A percentile compares a stretch with the other conserved stretches of the same genome.
Evolutionary conservation across 2,113 vertebrate genomes (phyloP).

Genomic region (Hassar affinis): DNA sequence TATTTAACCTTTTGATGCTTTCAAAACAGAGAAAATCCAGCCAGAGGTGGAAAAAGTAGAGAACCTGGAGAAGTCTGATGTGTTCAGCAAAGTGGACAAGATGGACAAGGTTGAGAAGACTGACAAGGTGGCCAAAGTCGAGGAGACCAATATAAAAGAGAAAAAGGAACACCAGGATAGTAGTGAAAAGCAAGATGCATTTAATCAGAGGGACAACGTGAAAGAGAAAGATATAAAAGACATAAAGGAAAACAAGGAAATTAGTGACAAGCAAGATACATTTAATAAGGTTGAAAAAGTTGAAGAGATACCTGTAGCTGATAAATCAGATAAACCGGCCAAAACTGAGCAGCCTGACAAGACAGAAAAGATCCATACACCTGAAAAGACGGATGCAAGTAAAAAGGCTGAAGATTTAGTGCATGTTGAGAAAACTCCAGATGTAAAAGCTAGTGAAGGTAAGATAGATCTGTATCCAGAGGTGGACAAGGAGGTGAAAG

Average conservation of each 20-base stretch:
- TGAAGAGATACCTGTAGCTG: slow-evolving; percentile 32
- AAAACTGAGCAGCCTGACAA: slow-evolving; percentile 44
- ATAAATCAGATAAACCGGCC: slow-evolving; percentile 46
- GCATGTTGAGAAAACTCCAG: slow-evolving; percentile 51
- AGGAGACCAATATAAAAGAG: slow-evolving; percentile 27
- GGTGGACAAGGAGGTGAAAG: slow-evolving; percentile 43
- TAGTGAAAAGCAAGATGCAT: slow-evolving; percentile 22
- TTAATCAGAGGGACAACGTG: slow-evolving; percentile 17
- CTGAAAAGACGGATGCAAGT: background rate
- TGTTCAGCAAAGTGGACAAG: slow-evolving; percentile 37
- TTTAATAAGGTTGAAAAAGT: slow-evolving; percentile 24
- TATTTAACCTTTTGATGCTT: slow-evolving; percentile 43
- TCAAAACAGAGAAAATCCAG: slow-evolving; percentile 58
- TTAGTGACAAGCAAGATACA: slow-evolving; percentile 17
- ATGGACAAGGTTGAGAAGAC: slow-evolving; percentile 28
- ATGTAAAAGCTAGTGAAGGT: slow-evolving; percentile 34
- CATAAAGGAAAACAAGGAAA: slow-evolving; percentile 28
- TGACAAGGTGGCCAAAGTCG: slow-evolving; percentile 36
- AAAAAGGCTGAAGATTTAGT: slow-evolving; percentile 38
- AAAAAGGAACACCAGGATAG: slow-evolving; percentile 32
- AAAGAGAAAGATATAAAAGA: slow-evolving; percentile 31
- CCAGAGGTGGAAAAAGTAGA: slow-evolving; percentile 54
- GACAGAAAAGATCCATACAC: slow-evolving; percentile 43
- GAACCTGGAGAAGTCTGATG: slow-evolving; percentile 47
- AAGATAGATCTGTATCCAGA: slow-evolving; percentile 46